Percentiles rank a stretch among this genome's conserved stretches.
These are phyloP conservation scores for Oceanodroma tethys DNA, from an alignment of 2,113 vertebrate species.

Conservation along the genomic window DNA sequence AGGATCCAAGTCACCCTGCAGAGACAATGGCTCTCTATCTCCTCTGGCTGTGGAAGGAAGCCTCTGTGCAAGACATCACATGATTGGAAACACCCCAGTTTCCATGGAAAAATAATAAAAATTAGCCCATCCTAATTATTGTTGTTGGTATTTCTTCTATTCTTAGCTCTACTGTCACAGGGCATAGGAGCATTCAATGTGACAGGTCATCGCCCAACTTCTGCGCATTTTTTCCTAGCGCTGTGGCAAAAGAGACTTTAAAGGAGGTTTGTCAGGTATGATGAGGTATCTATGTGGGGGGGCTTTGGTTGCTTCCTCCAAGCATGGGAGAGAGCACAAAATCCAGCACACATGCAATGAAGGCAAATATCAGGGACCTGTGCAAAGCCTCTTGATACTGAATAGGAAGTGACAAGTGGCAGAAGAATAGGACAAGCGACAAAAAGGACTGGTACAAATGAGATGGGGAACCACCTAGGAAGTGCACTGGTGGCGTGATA, in stretches of 20 bases:
- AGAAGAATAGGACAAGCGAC: background rate
- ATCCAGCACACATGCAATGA: background rate
- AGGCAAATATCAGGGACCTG: background rate
- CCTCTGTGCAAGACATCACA: background rate
- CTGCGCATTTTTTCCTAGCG: background rate
- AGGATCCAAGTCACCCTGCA: background rate
- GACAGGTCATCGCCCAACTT: background rate
- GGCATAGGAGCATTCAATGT: background rate
- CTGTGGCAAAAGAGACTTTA: background rate
- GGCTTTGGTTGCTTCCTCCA: background rate
- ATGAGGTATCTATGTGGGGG: background rate
- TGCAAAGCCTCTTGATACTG: background rate
- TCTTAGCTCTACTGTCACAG: background rate
- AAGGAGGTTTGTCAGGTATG: background rate
- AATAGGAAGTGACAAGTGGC: background rate
- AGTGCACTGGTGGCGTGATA: background rate
- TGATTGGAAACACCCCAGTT: background rate
- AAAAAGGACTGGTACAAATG: background rate
- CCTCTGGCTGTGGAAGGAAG: background rate
- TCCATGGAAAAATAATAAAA: constrained; percentile 24
- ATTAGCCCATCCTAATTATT: constrained; percentile 2
- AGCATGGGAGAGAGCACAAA: background rate
- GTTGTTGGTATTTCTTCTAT: background rate
- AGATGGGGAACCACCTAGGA: background rate
- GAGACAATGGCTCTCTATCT: background rate